phyloP scores from a whole-genome alignment of 64 coral and sea anemone genomes.

The Orbicella faveolata region DNA sequence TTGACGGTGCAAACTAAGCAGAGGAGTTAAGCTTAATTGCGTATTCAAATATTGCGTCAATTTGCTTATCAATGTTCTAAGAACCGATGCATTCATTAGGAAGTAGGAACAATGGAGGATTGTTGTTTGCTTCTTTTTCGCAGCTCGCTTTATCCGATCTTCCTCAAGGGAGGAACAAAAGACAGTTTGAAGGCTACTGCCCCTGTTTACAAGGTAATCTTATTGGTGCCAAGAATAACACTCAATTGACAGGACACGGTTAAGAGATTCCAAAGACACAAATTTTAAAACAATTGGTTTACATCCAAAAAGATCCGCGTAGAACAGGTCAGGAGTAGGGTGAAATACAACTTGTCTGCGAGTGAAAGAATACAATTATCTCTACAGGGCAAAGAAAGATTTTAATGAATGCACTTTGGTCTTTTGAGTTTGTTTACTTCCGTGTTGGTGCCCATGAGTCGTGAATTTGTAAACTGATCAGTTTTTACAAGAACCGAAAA shows the following conservation, averaged over 20 bases:
- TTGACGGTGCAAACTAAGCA: not conserved
- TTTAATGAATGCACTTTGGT: not conserved
- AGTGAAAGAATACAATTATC: not conserved
- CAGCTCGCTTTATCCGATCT: slow-evolving; percentile 16
- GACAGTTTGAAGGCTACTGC: slow-evolving; percentile 44
- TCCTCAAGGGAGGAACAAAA: slow-evolving; percentile 28
- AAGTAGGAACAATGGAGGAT: not conserved
- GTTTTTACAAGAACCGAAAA: not conserved
- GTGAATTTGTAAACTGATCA: not conserved
- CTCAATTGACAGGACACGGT: not conserved
- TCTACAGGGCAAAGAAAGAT: not conserved
- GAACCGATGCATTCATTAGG: slow-evolving; percentile 6
- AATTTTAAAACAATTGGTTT: not conserved
- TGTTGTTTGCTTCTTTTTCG: not conserved
- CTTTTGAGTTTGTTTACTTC: slow-evolving; percentile 37
- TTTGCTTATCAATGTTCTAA: not conserved
- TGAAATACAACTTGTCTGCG: not conserved
- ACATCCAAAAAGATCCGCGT: not conserved
- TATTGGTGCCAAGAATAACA: not conserved
- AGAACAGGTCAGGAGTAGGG: not conserved
- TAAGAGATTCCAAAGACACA: not conserved
- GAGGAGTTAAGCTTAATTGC: not conserved
- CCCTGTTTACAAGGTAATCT: slow-evolving; percentile 55
- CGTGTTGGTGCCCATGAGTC: slow-evolving; percentile 2
- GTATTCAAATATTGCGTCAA: not conserved